phyloP scores from a whole-genome alignment of 2,888 invertebrate genomes.

The Drosophila borealis region DNA sequence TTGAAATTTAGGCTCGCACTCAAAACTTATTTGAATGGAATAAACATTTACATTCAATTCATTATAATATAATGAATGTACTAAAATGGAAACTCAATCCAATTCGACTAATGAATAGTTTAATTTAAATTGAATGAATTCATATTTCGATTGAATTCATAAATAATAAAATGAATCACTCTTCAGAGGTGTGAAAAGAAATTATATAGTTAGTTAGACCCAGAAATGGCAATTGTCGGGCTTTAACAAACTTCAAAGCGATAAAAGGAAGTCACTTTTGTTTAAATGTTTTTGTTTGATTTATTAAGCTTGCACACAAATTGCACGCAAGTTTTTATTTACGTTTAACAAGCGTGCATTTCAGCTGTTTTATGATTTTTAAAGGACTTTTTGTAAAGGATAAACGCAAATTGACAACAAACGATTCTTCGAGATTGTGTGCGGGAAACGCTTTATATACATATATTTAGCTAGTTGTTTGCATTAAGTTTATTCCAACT shows the following conservation, averaged over 20 bases:
- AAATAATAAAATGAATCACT: no score
- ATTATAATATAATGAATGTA: no score
- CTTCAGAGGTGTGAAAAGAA: no score
- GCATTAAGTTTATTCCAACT: conserved; percentile 5
- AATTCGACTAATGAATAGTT: no score
- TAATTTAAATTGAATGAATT: no score
- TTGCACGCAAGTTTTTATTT: conserved; percentile 36
- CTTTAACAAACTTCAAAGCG: not conserved
- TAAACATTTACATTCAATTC: no score
- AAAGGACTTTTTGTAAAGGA: conserved; percentile 20
- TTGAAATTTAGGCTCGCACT: no score
- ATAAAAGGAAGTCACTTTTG: not conserved
- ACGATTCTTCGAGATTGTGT: conserved; percentile 15
- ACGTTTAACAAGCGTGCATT: conserved; percentile 28
- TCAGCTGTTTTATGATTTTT: not conserved
- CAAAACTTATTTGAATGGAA: no score
- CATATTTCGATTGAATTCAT: no score
- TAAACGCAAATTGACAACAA: conserved; percentile 26
- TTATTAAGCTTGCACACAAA: conserved; percentile 48
- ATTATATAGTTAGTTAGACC: no score
- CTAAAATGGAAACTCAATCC: no score
- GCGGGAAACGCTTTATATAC: conserved; percentile 10
- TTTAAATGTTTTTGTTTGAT: conserved; percentile 30
- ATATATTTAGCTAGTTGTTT: conserved; percentile 19
- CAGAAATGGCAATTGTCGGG: no score